Evolutionary conservation across 2,797 vertebrate species (phyloP).

Genomic region (Xiphorhynchus erythropygius): DNA sequence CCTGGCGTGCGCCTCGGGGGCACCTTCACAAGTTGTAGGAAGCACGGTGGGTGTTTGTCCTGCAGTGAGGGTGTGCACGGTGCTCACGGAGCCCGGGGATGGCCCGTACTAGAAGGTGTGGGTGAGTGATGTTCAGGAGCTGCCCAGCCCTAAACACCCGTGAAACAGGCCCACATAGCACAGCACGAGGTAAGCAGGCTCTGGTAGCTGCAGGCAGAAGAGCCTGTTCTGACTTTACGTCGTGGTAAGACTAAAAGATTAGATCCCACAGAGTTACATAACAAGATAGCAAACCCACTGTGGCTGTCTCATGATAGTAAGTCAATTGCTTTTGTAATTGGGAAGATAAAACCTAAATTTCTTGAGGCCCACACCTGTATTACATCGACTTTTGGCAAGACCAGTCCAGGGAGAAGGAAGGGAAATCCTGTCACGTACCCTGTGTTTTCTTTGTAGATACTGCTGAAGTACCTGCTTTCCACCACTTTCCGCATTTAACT

Average conservation of each 20-base stretch:
- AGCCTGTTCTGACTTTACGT: background rate
- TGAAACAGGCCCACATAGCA: fast-evolving
- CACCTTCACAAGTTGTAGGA: background rate
- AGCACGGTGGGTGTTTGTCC: fast-evolving
- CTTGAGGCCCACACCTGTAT: background rate
- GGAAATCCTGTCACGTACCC: background rate
- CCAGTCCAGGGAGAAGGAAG: background rate
- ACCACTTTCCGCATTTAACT: background rate
- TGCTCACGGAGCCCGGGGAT: fast-evolving
- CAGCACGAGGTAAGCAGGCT: background rate
- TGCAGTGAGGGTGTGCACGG: fast-evolving
- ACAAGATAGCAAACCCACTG: background rate
- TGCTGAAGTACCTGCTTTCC: background rate
- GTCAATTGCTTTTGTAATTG: background rate
- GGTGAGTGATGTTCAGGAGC: background rate
- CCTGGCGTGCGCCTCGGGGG: background rate
- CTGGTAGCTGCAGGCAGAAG: background rate
- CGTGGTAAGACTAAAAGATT: background rate
- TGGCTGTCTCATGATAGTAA: background rate
- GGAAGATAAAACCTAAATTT: background rate
- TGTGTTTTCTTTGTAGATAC: conserved; percentile 29
- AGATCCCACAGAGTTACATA: background rate
- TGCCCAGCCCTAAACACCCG: fast-evolving
- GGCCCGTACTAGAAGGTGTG: fast-evolving
- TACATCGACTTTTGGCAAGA: background rate